phyloP scores from a whole-genome alignment of 2,888 invertebrate genomes.

The Polydrusus pterygomalis region DNA sequence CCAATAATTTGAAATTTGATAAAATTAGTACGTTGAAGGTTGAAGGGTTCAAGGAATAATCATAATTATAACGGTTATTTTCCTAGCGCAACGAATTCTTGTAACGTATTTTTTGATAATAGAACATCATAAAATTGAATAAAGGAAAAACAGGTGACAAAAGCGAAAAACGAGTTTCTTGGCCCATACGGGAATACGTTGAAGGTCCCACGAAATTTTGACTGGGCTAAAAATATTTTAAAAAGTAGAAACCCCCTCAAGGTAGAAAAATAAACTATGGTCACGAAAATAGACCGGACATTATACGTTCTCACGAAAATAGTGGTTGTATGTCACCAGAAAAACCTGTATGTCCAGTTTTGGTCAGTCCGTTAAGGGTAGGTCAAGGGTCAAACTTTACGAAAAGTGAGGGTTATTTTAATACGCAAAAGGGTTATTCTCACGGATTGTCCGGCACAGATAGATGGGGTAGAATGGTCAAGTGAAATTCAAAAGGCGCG shows the following conservation, averaged over 20 bases:
- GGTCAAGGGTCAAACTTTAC: slow-evolving; percentile 64
- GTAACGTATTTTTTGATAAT: slow-evolving; percentile 25
- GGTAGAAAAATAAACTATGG: slow-evolving; percentile 50
- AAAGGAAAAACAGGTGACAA: slow-evolving; percentile 23
- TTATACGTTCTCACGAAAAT: slow-evolving; percentile 64
- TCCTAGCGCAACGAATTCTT: background rate
- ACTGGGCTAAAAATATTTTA: slow-evolving; percentile 28
- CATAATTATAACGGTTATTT: background rate
- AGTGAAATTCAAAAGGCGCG: slow-evolving; percentile 65
- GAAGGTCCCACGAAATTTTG: slow-evolving; percentile 51
- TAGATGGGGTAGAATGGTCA: slow-evolving; percentile 67
- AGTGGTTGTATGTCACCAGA: slow-evolving; percentile 64
- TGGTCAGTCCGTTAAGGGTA: slow-evolving; percentile 70
- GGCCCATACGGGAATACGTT: slow-evolving; percentile 46
- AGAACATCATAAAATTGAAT: slow-evolving; percentile 4
- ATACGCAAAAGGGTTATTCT: slow-evolving; percentile 65
- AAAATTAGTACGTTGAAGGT: too few species aligned
- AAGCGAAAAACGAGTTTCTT: slow-evolving; percentile 34
- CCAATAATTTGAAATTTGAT: too few species aligned
- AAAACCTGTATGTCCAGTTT: slow-evolving; percentile 69
- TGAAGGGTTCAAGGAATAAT: too few species aligned
- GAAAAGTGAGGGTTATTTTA: slow-evolving; percentile 59
- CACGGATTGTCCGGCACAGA: slow-evolving; percentile 66
- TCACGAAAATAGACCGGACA: slow-evolving; percentile 60
- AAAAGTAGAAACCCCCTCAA: slow-evolving; percentile 40